Evolutionary conservation across 1,140 invertebrate genomes (phyloP), one percentile per base, ranked within the genome.

Genomic region (Diabrotica undecimpunctata): DNA sequence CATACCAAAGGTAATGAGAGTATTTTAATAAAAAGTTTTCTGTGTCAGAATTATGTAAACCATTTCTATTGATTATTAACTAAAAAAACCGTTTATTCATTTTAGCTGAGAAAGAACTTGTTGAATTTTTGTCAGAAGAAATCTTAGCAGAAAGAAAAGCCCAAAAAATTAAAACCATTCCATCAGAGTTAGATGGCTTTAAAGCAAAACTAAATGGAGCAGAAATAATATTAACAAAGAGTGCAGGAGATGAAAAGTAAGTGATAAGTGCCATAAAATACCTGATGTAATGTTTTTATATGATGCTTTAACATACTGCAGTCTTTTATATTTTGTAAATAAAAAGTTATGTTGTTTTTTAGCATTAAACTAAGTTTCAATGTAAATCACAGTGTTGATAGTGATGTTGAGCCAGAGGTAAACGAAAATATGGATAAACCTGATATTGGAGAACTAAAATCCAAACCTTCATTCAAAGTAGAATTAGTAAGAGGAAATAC

Each of bases 331-430:
- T 51, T 2, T 1, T 51, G 46, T 51, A 2, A 51, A 10, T 51
- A 51, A 1, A 51, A 9, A 12, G 46, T 5, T 2, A 25, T 25
- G 25, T 25, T 25, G 25, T 25, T 46, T 74, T 80, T 70, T 71
- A 93, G 87, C 70, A 87, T 96, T 67, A 83, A 81, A 56, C 84
- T 95, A 55, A 88, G 82, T 59, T 90, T 95, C 70, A 96, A 95
- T 78, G 89, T 97, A 0, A 96, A 96, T 75, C 92, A 96, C 76
- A 92, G 93, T 4, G 93, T 96, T 0, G 92, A 95, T 76, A 83
- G 90, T 11, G 90, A 91, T 39, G 77, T 84, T 7, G 86, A 90
- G 68, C 81, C 84, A 0, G 88, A 92, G 67, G 75, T 87, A 5
- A 82, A 88, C 68, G 78, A 81, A 0, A 81, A 80, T 57, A 82